phyloP scores from a whole-genome alignment of 1,140 invertebrate species.

The Pseudoatta argentina region DNA sequence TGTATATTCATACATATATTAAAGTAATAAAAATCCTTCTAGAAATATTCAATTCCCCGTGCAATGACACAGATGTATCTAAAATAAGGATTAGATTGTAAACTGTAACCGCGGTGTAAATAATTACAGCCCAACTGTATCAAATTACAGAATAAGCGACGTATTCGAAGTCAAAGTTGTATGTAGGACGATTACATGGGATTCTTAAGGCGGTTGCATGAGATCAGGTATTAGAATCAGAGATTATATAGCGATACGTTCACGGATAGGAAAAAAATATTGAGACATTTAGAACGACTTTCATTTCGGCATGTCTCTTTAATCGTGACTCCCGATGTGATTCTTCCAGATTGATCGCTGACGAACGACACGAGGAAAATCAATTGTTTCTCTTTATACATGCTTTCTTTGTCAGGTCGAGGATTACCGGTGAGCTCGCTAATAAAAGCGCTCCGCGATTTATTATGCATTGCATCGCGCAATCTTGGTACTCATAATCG shows the following conservation, averaged over 20 bases:
- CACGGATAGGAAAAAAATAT: not conserved
- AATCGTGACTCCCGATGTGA: not conserved
- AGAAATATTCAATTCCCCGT: not conserved
- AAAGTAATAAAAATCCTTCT: not conserved
- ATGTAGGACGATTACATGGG: conserved; percentile 10
- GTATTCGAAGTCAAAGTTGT: not conserved
- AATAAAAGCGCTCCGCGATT: conserved; percentile 18
- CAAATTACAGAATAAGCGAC: conserved; percentile 12
- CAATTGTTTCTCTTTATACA: conserved; percentile 5
- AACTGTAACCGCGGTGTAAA: not conserved
- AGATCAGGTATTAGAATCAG: not conserved
- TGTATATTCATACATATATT: not conserved
- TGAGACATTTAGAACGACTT: conserved; percentile 35
- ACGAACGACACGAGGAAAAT: conserved; percentile 11
- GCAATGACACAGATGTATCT: not conserved
- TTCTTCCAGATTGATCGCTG: not conserved
- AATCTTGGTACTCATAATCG: conserved; percentile 3
- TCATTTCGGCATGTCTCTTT: not conserved
- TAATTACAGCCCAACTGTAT: not conserved
- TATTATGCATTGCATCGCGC: conserved; percentile 20
- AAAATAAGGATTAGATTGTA: not conserved
- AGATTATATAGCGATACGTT: conserved; percentile 24
- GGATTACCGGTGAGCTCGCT: conserved; percentile 21
- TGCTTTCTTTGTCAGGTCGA: not conserved
- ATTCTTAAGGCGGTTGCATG: conserved; percentile 14